Base-by-base conservation (phyloP, 2,888 invertebrate genomes). In the Urechis unicinctus region DNA sequence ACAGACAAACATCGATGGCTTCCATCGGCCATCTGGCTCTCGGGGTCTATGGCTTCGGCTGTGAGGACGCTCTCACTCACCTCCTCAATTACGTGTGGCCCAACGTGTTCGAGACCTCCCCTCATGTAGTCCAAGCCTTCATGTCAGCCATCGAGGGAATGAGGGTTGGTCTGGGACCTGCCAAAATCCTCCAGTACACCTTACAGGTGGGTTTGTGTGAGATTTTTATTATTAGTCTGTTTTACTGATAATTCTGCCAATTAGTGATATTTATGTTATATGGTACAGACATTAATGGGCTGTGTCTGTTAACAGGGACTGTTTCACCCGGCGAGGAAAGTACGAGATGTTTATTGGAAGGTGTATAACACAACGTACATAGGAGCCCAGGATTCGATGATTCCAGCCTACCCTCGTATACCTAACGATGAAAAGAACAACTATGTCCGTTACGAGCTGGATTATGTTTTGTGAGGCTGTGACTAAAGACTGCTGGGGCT, bases 291-390 rank as follows among this genome's bases (percentile, higher is more conserved):
- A n/a, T n/a, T n/a, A n/a, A n/a, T n/a, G n/a, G n/a, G n/a, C n/a
- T n/a, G n/a, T n/a, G n/a, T n/a, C n/a, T n/a, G n/a, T 63, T 84
- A 84, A 56, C 81, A 92, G 88, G 97, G 97, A 36, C 81, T 99
- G 48, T 99, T 98, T 80, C 98, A 99, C 81, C 98, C 98, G 1
- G 98, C 98, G 5, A 83, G 98, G 56, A 98, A 98, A 82, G 98
- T 99, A 0, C 86, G 98, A 29, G 98, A 99, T 77, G 98, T 98
- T 0, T 97, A 97, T 77, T 99, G 98, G 98, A 98, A 98, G 81
- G 95, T 96, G 67, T 99, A 97, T 81, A 99, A 99, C 81, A 95
- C 96, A 0, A 83, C 98, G 53, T 98, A 99, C 74, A 97, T 99
- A 68, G 98, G 98, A 28, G 96, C 94, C 5, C 97, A 98, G 79